Base-by-base conservation (phyloP, 2,888 invertebrate species). In the Napeogenes sylphis region DNA sequence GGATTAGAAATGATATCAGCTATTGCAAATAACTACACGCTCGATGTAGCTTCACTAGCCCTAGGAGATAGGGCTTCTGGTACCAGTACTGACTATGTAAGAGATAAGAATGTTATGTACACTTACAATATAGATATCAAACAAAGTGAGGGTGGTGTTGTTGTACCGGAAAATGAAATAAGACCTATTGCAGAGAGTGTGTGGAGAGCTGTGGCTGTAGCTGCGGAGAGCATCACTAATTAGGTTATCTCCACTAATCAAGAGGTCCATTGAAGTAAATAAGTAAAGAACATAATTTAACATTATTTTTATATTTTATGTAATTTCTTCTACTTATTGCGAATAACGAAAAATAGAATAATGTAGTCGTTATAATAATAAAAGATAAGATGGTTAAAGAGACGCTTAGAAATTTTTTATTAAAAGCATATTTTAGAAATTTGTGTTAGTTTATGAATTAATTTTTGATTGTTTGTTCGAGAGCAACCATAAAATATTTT, bases 1-100 rank as follows among this genome's bases (percentile, higher is more conserved):
- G 87, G 80, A 4, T 58, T 81, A 30, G 74, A 82, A n/a, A 84
- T 87, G 77, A 62, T 79, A 4, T 65, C 64, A 4, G 73, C 77
- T n/a, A 76, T 84, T 73, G 73, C 66, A 10, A 74, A 75, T 12
- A 69, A 67, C 1, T 87, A 87, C 59, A 64, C 66, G 2, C 59
- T 82, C 1, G 85, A 81, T 66, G 71, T 82, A 14, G 82, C 80
- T 3, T 84, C 86, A 5, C 62, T 75, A 14, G 77, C 78, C 5
- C 73, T 77, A 56, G 80, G 81, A 38, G 86, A 84, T 56, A 78
- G 86, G 64, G 77, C 78, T 1, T 88, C 89, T 4, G 89, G 89
- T 0, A 87, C 88, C 0, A 83, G 84, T 56, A 68, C 74, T 46
- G 88, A 89, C 76, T 87, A 79, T 70, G 81, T 75, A 1, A 80